These are phyloP conservation scores for Rambutsinella grinnellia DNA, from an alignment of 2,888 invertebrate species.

Conservation along the genomic window DNA sequence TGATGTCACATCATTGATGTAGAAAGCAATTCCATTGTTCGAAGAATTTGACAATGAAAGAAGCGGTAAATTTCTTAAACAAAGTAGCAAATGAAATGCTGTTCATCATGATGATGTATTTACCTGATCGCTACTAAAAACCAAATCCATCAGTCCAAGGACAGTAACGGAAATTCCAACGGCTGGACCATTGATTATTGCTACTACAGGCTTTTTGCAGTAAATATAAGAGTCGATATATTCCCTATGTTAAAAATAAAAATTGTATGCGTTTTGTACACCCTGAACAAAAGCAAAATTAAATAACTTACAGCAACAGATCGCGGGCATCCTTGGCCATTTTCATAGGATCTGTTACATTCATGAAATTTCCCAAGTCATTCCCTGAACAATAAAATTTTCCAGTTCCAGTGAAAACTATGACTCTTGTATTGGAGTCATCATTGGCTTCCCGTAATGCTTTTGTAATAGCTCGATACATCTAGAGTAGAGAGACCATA, in stretches of 20 bases:
- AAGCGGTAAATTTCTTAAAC: not conserved
- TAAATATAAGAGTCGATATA: conserved; percentile 84
- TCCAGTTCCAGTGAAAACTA: conserved; percentile 85
- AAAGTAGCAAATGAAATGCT: not conserved
- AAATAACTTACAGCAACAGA: conserved; percentile 37
- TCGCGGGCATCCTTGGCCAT: conserved; percentile 62
- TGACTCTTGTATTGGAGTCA: conserved; percentile 77
- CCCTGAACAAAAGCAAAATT: not conserved
- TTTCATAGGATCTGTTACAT: conserved; percentile 67
- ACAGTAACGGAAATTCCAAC: conserved; percentile 91
- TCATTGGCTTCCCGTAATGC: conserved; percentile 78
- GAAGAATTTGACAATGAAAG: not conserved
- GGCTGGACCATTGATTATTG: conserved; percentile 93
- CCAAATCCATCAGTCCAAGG: conserved; percentile 86
- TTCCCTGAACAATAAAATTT: conserved; percentile 89
- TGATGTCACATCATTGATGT: no score
- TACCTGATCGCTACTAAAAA: conserved; percentile 88
- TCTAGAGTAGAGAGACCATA: conserved; percentile 68
- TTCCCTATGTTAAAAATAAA: no score
- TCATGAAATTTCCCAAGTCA: conserved; percentile 75
- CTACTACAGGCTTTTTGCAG: conserved; percentile 89
- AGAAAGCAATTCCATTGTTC: not conserved
- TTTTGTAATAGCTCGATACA: conserved; percentile 77
- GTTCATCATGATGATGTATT: no score
- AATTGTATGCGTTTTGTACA: no score